These are phyloP conservation scores for Salmo trutta DNA, from an alignment of 2,797 vertebrate species.

Conservation along the genomic window DNA sequence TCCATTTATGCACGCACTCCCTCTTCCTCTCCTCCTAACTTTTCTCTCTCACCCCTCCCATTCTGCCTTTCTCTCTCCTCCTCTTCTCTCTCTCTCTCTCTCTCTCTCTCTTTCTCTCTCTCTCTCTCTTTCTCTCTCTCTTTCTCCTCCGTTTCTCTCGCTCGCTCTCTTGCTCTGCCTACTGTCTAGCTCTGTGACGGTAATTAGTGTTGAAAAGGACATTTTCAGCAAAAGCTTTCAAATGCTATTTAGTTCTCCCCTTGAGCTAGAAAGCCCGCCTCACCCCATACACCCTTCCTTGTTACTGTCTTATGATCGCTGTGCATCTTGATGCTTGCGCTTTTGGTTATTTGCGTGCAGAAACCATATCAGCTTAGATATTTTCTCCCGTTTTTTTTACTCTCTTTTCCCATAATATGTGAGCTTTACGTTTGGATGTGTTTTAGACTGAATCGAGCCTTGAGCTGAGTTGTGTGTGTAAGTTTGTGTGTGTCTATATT, in stretches of 20 bases:
- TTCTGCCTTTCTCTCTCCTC: constrained; percentile 45
- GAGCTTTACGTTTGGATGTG: constrained; percentile 14
- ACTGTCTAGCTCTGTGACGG: constrained; percentile 63
- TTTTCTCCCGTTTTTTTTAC: too few relatives aligned
- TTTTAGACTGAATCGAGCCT: background rate
- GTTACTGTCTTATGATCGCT: constrained; percentile 3
- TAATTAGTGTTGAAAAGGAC: constrained; percentile 86
- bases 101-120: constrained; percentile 26
- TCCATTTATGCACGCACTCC: constrained; percentile 57
- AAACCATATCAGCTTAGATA: background rate
- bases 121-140: constrained; percentile 27
- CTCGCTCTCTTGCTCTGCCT: constrained; percentile 39
- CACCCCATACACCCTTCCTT: constrained; percentile 28
- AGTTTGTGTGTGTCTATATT: background rate
- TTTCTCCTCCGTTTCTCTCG: constrained; percentile 20
- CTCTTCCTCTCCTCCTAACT: constrained; percentile 54
- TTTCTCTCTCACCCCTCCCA: constrained; percentile 25
- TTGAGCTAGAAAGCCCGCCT: constrained; percentile 53
- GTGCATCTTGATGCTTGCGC: background rate
- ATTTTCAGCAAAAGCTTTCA: constrained; percentile 78
- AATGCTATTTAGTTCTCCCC: constrained; percentile 75
- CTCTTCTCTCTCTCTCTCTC: constrained; percentile 18
- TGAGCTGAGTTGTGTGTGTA: background rate
- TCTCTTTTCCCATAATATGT: constrained; percentile 27
- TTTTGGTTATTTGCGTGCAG: constrained; percentile 22